Evolutionary conservation across 2,888 invertebrate species (phyloP).

Genomic region (Melieria omissa): DNA sequence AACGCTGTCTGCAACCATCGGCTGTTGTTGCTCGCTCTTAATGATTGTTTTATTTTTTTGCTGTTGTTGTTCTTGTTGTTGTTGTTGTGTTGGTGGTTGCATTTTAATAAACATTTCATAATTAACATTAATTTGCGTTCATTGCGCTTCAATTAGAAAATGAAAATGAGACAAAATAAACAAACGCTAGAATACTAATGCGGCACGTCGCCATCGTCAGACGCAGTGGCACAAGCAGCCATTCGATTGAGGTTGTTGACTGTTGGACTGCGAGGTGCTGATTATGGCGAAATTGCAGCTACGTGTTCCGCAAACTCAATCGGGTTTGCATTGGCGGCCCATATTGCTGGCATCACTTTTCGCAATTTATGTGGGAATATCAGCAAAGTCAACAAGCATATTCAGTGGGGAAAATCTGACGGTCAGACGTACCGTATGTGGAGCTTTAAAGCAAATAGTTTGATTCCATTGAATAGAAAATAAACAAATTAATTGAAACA

Average conservation of each 20-base stretch:
- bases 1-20: too few species aligned
- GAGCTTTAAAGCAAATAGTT: too few species aligned
- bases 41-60: constrained; percentile 9
- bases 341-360: too few species aligned
- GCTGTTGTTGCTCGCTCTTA: constrained; percentile 16
- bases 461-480: too few species aligned
- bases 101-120: constrained; percentile 35
- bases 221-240: constrained; percentile 4
- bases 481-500: neutral
- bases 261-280: constrained; percentile 19
- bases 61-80: constrained; percentile 18
- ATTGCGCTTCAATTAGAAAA: constrained; percentile 32
- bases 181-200: constrained; percentile 16
- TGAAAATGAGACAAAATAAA: constrained; percentile 33
- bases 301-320: constrained; percentile 24
- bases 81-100: neutral
- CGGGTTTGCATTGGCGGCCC: neutral
- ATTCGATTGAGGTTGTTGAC: constrained; percentile 25
- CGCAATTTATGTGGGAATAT: too few species aligned
- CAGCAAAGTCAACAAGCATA: too few species aligned
- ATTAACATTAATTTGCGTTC: constrained; percentile 46
- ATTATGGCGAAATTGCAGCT: constrained; percentile 28
- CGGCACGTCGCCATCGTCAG: too few species aligned
- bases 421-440: too few species aligned
- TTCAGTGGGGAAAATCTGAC: too few species aligned